These are phyloP conservation scores for Benitochromis conjunctus DNA, from an alignment of 2,113 vertebrate species.

Conservation along the genomic window DNA sequence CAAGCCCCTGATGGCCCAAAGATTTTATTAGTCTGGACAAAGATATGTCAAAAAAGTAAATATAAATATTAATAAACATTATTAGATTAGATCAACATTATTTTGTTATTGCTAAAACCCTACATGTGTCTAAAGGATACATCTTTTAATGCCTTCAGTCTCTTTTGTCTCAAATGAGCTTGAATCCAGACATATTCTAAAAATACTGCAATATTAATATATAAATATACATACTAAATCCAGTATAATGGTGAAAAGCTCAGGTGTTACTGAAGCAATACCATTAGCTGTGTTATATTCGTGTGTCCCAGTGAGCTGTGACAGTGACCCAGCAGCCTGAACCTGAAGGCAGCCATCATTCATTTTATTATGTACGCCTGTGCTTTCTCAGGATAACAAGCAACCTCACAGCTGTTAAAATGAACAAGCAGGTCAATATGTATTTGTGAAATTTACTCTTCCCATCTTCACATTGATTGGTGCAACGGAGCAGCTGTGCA, in stretches of 20 bases:
- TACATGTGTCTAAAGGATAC: neutral
- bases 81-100: neutral
- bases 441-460: neutral
- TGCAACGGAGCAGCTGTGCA: neutral
- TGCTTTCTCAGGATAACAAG: neutral
- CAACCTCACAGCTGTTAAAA: neutral
- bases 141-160: neutral
- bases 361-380: neutral
- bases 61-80: neutral
- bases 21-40: neutral
- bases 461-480: neutral
- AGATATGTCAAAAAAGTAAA: neutral
- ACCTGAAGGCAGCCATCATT: neutral
- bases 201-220: neutral
- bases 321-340: neutral
- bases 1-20: neutral
- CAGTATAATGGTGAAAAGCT: neutral
- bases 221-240: neutral
- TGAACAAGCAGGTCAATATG: neutral
- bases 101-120: neutral
- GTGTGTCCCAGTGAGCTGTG: neutral
- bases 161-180: neutral
- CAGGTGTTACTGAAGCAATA: neutral
- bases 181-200: neutral
- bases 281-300: neutral